Conservation (phyloP, 1,140 invertebrate genomes). For the Steinernema khuongi region DNA sequence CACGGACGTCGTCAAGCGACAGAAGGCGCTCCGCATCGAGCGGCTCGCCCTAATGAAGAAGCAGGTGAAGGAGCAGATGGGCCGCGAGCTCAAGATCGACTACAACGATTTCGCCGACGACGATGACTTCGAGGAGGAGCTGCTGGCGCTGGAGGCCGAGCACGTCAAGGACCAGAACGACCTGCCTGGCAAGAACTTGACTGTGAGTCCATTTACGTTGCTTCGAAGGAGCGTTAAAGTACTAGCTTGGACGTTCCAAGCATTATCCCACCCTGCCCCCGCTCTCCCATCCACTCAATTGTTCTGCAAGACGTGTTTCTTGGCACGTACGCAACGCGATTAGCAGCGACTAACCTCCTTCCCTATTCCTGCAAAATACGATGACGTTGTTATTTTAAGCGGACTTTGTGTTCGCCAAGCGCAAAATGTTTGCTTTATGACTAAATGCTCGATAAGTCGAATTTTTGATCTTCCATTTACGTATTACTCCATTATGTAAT, state of each 20-base stretch:
- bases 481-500: too few species aligned
- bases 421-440: constrained; percentile 32
- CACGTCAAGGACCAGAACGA: constrained; percentile 47
- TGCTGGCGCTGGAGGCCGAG: constrained; percentile 50
- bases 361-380: too few species aligned
- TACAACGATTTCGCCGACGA: constrained; percentile 22
- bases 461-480: too few species aligned
- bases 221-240: neutral
- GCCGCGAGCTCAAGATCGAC: constrained; percentile 1
- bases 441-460: too few species aligned
- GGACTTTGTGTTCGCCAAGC: constrained; percentile 23
- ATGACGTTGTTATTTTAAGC: neutral
- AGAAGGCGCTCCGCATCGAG: constrained; percentile 53
- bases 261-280: neutral
- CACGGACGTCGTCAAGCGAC: constrained; percentile 47
- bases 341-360: too few species aligned
- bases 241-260: neutral
- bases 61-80: constrained; percentile 38
- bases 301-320: too few species aligned
- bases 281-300: neutral
- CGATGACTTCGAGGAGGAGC: constrained; percentile 27
- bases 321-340: too few species aligned
- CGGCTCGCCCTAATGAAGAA: constrained; percentile 50
- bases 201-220: constrained; percentile 22
- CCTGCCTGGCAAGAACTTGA: constrained; percentile 41